phyloP scores from a whole-genome alignment of 1,140 invertebrate species.

The Euura lappo region DNA sequence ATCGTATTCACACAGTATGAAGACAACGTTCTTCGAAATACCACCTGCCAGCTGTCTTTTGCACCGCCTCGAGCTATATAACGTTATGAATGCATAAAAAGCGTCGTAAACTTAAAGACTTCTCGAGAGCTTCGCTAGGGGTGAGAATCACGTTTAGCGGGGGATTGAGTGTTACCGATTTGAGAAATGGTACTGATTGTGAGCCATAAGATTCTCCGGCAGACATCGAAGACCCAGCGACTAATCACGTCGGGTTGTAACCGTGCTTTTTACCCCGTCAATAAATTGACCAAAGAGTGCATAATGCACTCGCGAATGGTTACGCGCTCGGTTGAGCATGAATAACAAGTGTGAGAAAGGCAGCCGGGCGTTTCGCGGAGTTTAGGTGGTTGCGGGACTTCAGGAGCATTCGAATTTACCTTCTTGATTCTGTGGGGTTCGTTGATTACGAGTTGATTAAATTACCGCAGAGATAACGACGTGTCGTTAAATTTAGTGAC shows the following conservation, averaged over 20 bases:
- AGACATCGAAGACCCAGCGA: no score
- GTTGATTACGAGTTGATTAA: constrained; percentile 1
- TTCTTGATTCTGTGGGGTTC: not conserved
- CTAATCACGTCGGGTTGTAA: not conserved
- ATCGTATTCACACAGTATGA: no score
- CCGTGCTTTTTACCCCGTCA: not conserved
- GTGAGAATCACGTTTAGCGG: not conserved
- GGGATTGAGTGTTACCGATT: not conserved
- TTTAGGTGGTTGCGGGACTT: not conserved
- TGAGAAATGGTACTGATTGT: no score
- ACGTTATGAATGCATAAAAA: constrained; percentile 7
- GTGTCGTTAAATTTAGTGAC: not conserved
- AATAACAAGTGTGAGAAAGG: not conserved
- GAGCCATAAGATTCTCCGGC: not conserved
- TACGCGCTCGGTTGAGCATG: not conserved
- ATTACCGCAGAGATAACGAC: constrained; percentile 6
- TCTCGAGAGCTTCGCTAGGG: not conserved
- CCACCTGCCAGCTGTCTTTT: not conserved
- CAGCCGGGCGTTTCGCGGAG: not conserved
- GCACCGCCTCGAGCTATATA: not conserved
- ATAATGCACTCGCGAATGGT: no score
- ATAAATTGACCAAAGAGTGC: no score
- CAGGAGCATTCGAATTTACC: not conserved
- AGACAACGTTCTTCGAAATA: not conserved
- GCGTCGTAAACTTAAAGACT: not conserved